Base-by-base conservation (phyloP, 2,888 invertebrate genomes). In the Netelia inedita region DNA sequence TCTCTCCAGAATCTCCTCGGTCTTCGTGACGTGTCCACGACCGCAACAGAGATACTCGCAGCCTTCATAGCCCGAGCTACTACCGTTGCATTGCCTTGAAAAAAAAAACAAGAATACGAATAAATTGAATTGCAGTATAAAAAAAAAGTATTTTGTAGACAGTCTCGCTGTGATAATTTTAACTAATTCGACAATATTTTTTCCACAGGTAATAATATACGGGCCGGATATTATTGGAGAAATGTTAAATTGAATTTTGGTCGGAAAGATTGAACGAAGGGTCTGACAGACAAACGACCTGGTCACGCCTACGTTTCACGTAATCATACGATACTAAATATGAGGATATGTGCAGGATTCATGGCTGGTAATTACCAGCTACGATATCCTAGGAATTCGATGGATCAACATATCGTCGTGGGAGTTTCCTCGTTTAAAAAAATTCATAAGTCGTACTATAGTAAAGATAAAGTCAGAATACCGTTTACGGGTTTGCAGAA, bases 21-120 rank as follows among this genome's bases (percentile, higher is more conserved):
- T 96, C 88, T 96, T 94, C 10, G 96, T 96, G 87, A 95, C 94
- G 91, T 97, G 96, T 35, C 98, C 97, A 88, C 98, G 96, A 16
- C 97, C 97, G 93, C 98, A 98, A 94, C 98, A 98, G 94, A 98
- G 96, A 85, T 96, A 96, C 88, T 96, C 96, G 94, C 98, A 98
- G 80, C 97, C 96, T 87, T 96, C 96, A 88, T 96, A 95, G 0
- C 95, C 96, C 19, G 94, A 91, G 82, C 95, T 94, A 76, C 95
- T 96, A 35, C 96, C 95, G 92, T 97, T 97, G 93, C 97, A 97
- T 88, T 95, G 95, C 91, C 97, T 97, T 92, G 21, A 92, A 92
- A 78, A 74, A 79, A 65, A 65, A 28, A 28, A 65, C 83, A 85
- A 88, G 71, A 83, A 85, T 11, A 63, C n/a, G 46, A 16, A 43